phyloP scores from a whole-genome alignment of 2,888 invertebrate species.

The Pristionchus japonicus region DNA sequence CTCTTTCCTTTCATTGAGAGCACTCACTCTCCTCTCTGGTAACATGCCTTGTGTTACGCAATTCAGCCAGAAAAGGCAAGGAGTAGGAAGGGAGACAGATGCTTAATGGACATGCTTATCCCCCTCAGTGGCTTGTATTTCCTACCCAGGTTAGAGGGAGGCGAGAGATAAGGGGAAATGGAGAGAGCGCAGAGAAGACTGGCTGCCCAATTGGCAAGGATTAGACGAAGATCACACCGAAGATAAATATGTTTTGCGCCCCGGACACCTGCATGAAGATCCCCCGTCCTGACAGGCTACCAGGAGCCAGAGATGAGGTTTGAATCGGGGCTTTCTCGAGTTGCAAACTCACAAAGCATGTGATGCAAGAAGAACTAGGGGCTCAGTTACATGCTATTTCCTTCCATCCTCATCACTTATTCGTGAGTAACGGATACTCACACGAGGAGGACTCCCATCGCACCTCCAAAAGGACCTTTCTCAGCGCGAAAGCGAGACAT shows the following conservation, averaged over 20 bases:
- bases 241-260: constrained; percentile 28
- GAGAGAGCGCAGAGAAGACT: neutral
- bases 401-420: too few species aligned
- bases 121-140: neutral
- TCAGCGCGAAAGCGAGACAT: neutral
- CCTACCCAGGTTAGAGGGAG: neutral
- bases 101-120: constrained; percentile 34
- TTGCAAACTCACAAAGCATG: too few species aligned
- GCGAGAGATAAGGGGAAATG: neutral
- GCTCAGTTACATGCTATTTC: too few species aligned
- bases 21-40: neutral
- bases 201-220: neutral
- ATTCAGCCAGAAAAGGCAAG: constrained; percentile 9
- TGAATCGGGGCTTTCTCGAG: too few species aligned
- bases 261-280: neutral
- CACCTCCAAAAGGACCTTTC: too few species aligned
- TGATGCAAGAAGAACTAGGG: too few species aligned
- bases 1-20: constrained; percentile 43
- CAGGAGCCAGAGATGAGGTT: neutral
- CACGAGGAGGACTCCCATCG: neutral
- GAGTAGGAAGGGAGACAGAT: neutral
- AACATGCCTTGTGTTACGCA: constrained; percentile 39
- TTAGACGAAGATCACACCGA: neutral
- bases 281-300: neutral
- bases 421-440: too few species aligned